Evolutionary conservation across 2,888 invertebrate genomes (phyloP), one percentile per base, ranked within the genome.

Genomic region (Hydraecia micacea): DNA sequence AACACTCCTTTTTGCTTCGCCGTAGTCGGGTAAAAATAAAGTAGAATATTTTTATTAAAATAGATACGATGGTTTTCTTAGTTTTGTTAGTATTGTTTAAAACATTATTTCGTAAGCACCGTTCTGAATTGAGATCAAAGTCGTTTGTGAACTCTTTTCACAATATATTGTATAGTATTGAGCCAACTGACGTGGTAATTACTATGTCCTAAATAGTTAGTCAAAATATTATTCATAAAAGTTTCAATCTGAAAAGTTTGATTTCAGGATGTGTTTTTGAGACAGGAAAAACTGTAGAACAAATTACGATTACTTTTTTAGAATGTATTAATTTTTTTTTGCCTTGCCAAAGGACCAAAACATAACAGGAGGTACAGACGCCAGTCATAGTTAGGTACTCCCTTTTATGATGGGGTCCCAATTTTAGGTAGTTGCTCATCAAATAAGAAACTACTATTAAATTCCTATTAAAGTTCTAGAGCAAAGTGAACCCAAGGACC

Each of bases 71-170:
- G 49, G 13, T n/a, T 11, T 39, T 32, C 39, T 58, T 72, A 49
- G n/a, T 66, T 73, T 66, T 36, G 25, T 60, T n/a, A 9, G 32
- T 60, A 52, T 79, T 82, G 66, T 75, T 46, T 80, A 13, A 15
- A 58, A 36, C 52, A 36, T 49, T 63, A 28, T 76, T 76, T 83
- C 67, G 39, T 83, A 76, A 80, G 46, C 67, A 75, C 18, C 25
- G 4, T 21, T 46, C 36, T 75, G 39, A 63, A 83, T 39, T 39
- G 36, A 80, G 60, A 68, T 76, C 77, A 76, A 82, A 67, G 67
- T 49, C 62, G 55, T 76, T 82, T 68, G 67, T 62, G 60, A 60
- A 28, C 28, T 82, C 55, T 32, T 46, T 18, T 18, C n/a, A 18
- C 32, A 46, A 46, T 60, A 66, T 52, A 36, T 67, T 62, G 52